Percentiles rank a stretch among this genome's conserved stretches.
These are phyloP conservation scores for Trachymyrmex cornetzi DNA, from an alignment of 1,140 invertebrate genomes.

Conservation along the genomic window DNA sequence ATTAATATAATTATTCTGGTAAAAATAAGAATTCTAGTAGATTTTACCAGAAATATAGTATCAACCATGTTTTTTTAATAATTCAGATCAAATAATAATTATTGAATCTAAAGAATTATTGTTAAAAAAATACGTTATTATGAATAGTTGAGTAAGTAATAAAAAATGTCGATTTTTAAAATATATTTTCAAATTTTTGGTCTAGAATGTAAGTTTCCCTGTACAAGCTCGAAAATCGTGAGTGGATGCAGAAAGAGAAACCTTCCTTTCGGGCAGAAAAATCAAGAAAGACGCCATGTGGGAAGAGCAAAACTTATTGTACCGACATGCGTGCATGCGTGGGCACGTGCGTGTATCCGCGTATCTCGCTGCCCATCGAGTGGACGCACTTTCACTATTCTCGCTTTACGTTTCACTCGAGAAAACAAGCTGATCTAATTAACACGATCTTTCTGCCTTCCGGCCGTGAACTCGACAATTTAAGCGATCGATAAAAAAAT, in stretches of 20 bases:
- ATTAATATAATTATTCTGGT: too few species aligned
- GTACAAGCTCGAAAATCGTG: background rate
- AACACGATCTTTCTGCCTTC: conserved; percentile 75
- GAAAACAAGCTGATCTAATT: conserved; percentile 72
- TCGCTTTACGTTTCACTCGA: conserved; percentile 75
- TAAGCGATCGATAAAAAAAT: background rate
- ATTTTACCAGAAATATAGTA: too few species aligned
- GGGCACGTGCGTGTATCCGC: background rate
- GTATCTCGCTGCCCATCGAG: conserved; percentile 37
- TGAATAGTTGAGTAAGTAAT: too few species aligned
- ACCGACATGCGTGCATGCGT: background rate
- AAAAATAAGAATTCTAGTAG: too few species aligned
- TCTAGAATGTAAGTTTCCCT: background rate
- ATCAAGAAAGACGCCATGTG: background rate
- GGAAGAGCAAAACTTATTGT: conserved; percentile 23
- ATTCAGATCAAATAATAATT: too few species aligned
- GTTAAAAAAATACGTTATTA: too few species aligned
- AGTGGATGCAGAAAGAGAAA: conserved; percentile 58
- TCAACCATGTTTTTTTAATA: too few species aligned
- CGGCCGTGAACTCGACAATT: conserved; percentile 75
- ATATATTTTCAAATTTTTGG: too few species aligned
- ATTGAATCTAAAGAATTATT: too few species aligned
- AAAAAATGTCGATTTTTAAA: too few species aligned
- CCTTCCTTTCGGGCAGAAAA: conserved; percentile 14
- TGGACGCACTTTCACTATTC: conserved; percentile 80